Base-by-base conservation (phyloP, 1,140 invertebrate genomes). In the Cheumatopsyche charites region DNA sequence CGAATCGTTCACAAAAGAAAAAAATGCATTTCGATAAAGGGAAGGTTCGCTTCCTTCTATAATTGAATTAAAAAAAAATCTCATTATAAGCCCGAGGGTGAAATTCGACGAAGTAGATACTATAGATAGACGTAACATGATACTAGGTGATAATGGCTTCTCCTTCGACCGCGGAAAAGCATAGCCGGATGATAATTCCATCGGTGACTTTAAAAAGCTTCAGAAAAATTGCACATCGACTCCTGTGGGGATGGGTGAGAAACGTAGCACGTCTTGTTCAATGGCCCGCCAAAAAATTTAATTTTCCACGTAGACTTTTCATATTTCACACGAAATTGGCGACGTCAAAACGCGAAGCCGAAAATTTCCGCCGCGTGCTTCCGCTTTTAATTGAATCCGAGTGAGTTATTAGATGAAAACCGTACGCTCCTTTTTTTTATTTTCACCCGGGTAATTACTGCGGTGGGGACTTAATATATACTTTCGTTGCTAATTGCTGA, bases 241-340 rank as follows among this genome's bases (percentile, higher is more conserved):
- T n/a, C n/a, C n/a, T n/a, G n/a, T 1, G 55, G 11, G 55, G 4
- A 52, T 19, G 12, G 23, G 23, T 9, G 55, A 58, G 25, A 36
- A 36, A 36, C 3, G 55, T n/a, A 13, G 55, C 55, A 58, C 55
- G 55, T 58, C 55, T 58, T 58, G 55, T 15, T 23, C 21, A 17
- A 58, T 21, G 17, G 19, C 17, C 19, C 21, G 21, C 55, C 21
- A 23, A 58, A 58, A 58, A 58, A 58, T 58, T 58, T 58, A 58
- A 58, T 58, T 58, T 58, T 26, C 55, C 55, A 58, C 55, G 55
- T 58, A 58, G 55, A 58, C 55, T 58, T 58, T 23, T 58, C 55
- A 58, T 58, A 58, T 58, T 58, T 58, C 21, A 58, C 55, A 58
- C 55, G 55, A 58, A 58, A 58, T 58, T 58, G 55, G 55, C 55